These are phyloP conservation scores for Sorex araneus DNA, from an alignment of 2,113 vertebrate genomes.

Conservation along the genomic window DNA sequence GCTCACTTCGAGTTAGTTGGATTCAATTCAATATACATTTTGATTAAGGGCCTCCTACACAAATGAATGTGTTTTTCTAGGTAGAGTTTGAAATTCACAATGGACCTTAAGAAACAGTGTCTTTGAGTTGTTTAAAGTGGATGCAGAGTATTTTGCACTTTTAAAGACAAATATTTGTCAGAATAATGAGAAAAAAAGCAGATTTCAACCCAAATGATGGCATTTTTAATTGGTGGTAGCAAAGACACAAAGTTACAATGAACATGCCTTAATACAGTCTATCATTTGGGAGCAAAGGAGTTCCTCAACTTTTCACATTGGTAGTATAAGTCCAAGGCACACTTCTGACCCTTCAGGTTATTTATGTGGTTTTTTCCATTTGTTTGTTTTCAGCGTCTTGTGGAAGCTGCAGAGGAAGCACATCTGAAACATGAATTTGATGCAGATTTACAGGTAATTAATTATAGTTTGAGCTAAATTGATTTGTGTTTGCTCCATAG, in stretches of 20 bases:
- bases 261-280: not conserved
- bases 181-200: not conserved
- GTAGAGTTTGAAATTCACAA: not conserved
- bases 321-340: not conserved
- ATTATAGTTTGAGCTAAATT: not conserved
- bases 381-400: constrained; percentile 91
- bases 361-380: constrained; percentile 7
- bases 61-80: not conserved
- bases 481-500: not conserved
- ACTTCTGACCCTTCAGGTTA: not conserved
- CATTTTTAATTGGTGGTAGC: not conserved
- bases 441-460: constrained; percentile 95
- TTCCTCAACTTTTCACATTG: not conserved
- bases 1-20: not conserved
- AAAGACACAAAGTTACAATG: not conserved
- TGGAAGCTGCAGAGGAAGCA: constrained; percentile 98
- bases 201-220: not conserved
- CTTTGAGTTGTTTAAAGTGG: constrained; percentile 17
- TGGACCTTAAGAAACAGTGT: not conserved
- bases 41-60: not conserved
- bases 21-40: constrained; percentile 6
- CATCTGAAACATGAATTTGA: constrained; percentile 98
- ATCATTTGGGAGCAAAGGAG: not conserved
- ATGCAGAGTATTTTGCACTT: not conserved
- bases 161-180: not conserved